Conservation (phyloP, 2,888 invertebrate species). For the Neoscelio sp. region DNA sequence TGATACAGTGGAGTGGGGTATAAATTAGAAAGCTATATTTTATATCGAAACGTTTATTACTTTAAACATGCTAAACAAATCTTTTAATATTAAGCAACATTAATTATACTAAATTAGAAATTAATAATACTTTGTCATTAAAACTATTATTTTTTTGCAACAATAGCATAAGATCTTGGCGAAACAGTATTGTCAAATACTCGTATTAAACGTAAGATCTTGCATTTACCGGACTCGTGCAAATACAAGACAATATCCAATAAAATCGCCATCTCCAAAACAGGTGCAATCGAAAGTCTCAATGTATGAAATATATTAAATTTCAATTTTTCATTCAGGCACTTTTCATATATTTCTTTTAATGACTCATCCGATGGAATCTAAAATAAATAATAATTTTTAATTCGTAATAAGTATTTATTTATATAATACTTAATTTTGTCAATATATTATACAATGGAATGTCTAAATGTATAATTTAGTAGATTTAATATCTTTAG, state of each 20-base stretch:
- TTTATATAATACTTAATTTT: too few relatives aligned
- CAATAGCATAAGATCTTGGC: slow-evolving; percentile 91
- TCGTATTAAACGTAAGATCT: slow-evolving; percentile 88
- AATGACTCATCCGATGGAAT: slow-evolving; percentile 83
- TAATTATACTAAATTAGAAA: too few relatives aligned
- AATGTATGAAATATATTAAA: slow-evolving; percentile 91
- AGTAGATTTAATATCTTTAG: too few relatives aligned
- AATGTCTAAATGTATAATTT: neutral
- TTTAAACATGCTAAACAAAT: slow-evolving; percentile 7
- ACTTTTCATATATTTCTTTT: slow-evolving; percentile 80
- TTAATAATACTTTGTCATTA: too few relatives aligned
- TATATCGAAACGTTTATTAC: slow-evolving; percentile 12
- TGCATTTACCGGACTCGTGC: slow-evolving; percentile 85
- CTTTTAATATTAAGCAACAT: slow-evolving; percentile 14
- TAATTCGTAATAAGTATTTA: too few relatives aligned
- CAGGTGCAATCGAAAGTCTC: slow-evolving; percentile 90
- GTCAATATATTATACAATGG: too few relatives aligned
- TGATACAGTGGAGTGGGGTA: slow-evolving; percentile 5
- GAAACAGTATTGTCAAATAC: slow-evolving; percentile 94
- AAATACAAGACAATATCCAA: slow-evolving; percentile 92
- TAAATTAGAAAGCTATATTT: too few relatives aligned
- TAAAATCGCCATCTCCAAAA: slow-evolving; percentile 92
- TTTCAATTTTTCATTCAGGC: slow-evolving; percentile 84
- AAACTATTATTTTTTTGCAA: slow-evolving; percentile 84
- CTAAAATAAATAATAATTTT: slow-evolving; percentile 64